Evolutionary conservation across 2,113 vertebrate genomes (phyloP), one percentile per base, ranked within the genome.

Genomic region (Caretta caretta): DNA sequence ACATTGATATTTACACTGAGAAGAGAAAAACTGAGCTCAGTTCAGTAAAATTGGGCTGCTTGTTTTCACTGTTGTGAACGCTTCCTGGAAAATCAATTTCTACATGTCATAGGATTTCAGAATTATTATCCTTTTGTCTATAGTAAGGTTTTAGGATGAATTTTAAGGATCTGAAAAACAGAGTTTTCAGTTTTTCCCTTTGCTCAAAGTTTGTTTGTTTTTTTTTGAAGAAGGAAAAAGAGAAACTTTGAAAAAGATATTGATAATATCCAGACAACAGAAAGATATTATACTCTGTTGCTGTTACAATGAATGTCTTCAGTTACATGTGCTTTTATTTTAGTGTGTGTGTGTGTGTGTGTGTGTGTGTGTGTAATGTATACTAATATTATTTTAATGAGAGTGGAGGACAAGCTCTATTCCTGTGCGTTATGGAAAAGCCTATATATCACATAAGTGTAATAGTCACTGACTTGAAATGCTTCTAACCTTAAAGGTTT

Each of bases 21-120:
- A 31, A 31, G 48, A 27, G 25, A 54, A 75, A 93, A 84, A 3
- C n/a, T 69, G 51, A 87, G 65, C 13, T 51, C 0, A 0, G 1
- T 9, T 81, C 14, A 12, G 19, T 38, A 54, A 69, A 87, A 29
- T 54, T 27, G 54, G 25, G 6, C 31, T 10, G 48, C 72, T 69
- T 65, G 42, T 13, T 84, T 35, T 42, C 65, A 22, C 42, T 76
- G 56, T 22, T 76, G 88, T 78, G 9, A 48, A 1, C 80, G 19
- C 8, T 57, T 90, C 49, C 48, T 85, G 76, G 48, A 48, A 69
- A 80, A 69, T 14, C 38, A 62, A 51, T 90, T 51, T 62, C n/a
- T 57, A 42, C 17, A 29, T 59, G 81, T 25, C 16, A 42, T 14
- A 46, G 38, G n/a, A 83, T 46, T 57, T 83, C 54, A 57, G 17